Evolutionary conservation across 1,140 invertebrate genomes (phyloP), one percentile per base, ranked within the genome.

Genomic region (Dreissena rostriformis): DNA sequence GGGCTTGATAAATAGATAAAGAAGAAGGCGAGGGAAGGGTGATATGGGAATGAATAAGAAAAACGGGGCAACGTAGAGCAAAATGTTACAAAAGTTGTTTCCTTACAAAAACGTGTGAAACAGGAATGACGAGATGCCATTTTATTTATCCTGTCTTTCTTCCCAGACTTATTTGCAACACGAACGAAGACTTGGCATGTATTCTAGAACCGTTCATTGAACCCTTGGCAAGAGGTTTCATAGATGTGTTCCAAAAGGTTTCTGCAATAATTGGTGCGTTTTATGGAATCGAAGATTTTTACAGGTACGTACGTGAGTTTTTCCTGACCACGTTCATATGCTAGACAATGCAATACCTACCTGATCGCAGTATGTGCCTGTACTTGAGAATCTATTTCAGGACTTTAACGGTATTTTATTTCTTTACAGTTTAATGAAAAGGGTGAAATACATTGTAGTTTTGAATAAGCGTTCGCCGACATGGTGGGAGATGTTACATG

Each of bases 211-310:
- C 78, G 0, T 78, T 89, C 14, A 77, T 92, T 22, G 57, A 73
- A 17, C 84, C 86, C 1, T 68, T 93, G 70, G 87, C 92, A 10
- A 65, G 84, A 57, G 88, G 88, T 2, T 93, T 92, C 74, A 68
- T 89, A 22, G 65, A 85, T 14, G 70, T 93, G n/a, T 92, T 89
- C 75, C n/a, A 87, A 74, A 71, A 85, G 22, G 84, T 87, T 74
- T 84, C 19, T 15, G 75, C 63, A 82, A 82, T 63, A 0, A 65
- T 65, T 57, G 86, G 91, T 71, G 92, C 93, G 82, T 93, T 92
- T 77, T 93, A 91, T 87, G 92, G 92, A 61, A 83, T 93, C 5
- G 86, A 92, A 75, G 92, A 93, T 81, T 93, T 92, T 77, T 93
- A 93, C 85, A 92, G 92, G 88, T 92, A 39, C 39, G 39, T 39